Evolutionary conservation across 2,113 vertebrate species (phyloP), one percentile per base, ranked within the genome.

Genomic region (Cheilinus undulatus): DNA sequence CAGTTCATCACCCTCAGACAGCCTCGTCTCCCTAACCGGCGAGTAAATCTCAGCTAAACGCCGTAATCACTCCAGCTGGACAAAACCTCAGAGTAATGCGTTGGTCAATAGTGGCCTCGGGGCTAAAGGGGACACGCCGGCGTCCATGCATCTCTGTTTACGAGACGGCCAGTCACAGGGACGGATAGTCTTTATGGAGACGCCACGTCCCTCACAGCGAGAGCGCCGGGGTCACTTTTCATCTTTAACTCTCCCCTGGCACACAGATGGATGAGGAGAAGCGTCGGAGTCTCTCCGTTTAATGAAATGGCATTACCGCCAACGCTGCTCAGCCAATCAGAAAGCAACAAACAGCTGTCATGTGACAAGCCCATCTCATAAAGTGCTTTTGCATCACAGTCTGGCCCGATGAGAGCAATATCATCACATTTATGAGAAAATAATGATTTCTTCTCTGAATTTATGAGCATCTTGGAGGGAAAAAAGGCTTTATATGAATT

Each of bases 361-460:
- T 54, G 78, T 92, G 93, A 86, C 82, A 7, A 14, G 72, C 69
- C 68, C 56, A 77, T 83, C 90, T 90, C 86, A 84, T 92, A 90
- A 91, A 90, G 74, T 63, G 83, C 81, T 88, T 88, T 90, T 85
- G 87, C 77, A 88, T 85, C 69, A 77, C 78, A 71, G 67, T 65
- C 82, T 43, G 75, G 73, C 42, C 78, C 69, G 84, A 86, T 90
- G 89, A 92, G 89, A 86, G 89, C 90, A 93, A 93, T 93, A 89
- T 89, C 80, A 88, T 91, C 82, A 85, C 83, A 70, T 92, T 93
- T 92, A 93, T 93, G 88, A 93, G 88, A 91, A 92, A 92, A 90
- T 93, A 93, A 93, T 93, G 89, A 93, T 94, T 93, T 89, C 78
- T 82, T 58, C 78, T 76, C 72, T 17, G 82, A 90, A 89, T 92